Evolutionary conservation across 2,113 vertebrate genomes (phyloP).

Genomic region (Sardina pilchardus): DNA sequence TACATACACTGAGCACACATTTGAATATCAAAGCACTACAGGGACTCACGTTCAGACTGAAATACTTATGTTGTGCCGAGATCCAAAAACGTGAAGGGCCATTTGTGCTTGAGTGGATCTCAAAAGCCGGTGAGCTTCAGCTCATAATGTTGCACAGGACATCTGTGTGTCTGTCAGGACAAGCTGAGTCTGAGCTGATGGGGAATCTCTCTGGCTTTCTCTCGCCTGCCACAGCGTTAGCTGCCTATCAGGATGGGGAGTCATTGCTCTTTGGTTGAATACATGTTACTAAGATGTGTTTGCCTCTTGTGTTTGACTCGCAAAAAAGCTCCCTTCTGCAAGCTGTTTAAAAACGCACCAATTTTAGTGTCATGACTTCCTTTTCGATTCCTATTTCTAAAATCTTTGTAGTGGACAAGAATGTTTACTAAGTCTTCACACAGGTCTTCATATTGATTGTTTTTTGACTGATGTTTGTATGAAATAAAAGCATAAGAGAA

Average conservation of each 20-base stretch:
- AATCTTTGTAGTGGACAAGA: background rate
- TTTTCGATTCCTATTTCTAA: slow-evolving; percentile 1
- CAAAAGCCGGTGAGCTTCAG: no score
- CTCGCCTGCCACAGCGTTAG: background rate
- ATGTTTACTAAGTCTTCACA: background rate
- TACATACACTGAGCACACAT: background rate
- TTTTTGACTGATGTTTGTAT: background rate
- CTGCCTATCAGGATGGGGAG: slow-evolving; percentile 14
- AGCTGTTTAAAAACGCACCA: background rate
- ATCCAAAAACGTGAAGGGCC: background rate
- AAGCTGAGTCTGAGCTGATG: background rate
- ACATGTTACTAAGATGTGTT: slow-evolving; percentile 34
- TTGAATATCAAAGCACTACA: background rate
- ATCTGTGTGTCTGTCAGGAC: background rate
- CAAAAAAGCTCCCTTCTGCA: background rate
- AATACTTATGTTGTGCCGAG: background rate
- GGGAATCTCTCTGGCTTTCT: background rate
- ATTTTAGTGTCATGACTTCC: background rate
- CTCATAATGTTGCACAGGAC: background rate
- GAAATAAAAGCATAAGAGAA: background rate
- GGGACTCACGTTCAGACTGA: background rate
- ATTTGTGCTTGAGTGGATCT: background rate
- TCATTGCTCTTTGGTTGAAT: slow-evolving; percentile 36
- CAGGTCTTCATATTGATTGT: slow-evolving; percentile 11
- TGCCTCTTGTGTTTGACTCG: background rate